Percentiles rank a stretch among this genome's conserved stretches.
phyloP scores from a whole-genome alignment of 2,888 invertebrate species.

The Palloptera scutellata region DNA sequence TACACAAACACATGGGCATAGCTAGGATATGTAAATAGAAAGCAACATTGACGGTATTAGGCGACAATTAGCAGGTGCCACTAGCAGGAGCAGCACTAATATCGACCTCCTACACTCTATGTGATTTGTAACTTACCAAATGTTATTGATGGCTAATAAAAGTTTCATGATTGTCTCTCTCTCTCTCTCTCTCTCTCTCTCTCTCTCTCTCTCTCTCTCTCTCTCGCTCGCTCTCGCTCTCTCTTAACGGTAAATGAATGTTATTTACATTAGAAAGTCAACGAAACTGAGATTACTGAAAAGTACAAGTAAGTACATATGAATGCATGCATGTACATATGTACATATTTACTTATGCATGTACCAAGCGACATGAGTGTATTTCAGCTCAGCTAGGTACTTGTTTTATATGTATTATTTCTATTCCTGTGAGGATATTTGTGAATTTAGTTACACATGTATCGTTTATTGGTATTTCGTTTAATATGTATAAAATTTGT shows the following conservation, averaged over 20 bases:
- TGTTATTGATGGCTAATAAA: conserved; percentile 52
- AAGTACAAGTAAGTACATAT: not conserved
- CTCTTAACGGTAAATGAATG: conserved; percentile 24
- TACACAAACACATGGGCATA: no score
- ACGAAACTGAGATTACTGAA: not conserved
- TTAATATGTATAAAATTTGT: no score
- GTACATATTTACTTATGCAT: not conserved
- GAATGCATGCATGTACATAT: not conserved
- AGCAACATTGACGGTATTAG: no score
- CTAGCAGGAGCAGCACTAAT: no score
- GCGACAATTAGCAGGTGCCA: no score
- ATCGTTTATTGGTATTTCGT: no score
- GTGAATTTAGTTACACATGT: no score
- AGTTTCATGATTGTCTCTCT: conserved; percentile 47
- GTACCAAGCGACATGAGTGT: not conserved
- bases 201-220: not conserved
- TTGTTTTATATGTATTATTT: no score
- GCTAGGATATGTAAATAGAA: no score
- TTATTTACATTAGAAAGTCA: conserved; percentile 7
- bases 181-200: not conserved
- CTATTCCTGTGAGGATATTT: no score
- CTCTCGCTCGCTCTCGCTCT: not conserved
- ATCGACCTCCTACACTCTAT: conserved; percentile 1
- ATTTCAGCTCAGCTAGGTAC: no score
- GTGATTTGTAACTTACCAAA: conserved; percentile 47